phyloP scores from a whole-genome alignment of 2,113 vertebrate species.

The Spermophilus dauricus region DNA sequence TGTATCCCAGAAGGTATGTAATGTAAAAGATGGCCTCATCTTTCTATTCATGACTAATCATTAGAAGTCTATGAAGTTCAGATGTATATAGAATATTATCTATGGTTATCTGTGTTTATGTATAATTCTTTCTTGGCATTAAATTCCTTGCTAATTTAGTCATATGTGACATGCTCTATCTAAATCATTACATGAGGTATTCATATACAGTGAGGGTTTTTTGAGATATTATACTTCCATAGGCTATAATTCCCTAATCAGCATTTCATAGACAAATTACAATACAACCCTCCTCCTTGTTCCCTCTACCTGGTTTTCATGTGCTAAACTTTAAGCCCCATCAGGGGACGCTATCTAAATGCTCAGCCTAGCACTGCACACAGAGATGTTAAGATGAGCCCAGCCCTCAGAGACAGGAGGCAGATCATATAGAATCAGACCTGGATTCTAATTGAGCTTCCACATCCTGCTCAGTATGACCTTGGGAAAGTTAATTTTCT shows the following conservation, averaged over 20 bases:
- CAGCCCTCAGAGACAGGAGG: neutral
- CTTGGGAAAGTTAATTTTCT: neutral
- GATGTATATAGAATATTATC: neutral
- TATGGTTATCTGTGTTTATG: neutral
- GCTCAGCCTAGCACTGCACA: neutral
- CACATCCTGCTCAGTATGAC: neutral
- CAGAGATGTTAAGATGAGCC: neutral
- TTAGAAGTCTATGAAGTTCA: neutral
- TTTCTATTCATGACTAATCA: neutral
- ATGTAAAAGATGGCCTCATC: conserved; percentile 57
- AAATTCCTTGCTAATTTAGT: neutral
- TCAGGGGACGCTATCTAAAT: neutral
- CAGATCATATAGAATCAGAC: neutral
- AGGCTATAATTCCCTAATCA: neutral
- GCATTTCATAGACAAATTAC: neutral
- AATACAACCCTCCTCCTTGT: neutral
- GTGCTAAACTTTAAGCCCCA: neutral
- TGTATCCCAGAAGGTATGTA: conserved; percentile 99
- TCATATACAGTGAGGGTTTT: neutral
- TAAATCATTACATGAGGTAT: neutral
- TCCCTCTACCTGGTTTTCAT: neutral
- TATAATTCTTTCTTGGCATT: neutral
- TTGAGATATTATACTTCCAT: neutral
- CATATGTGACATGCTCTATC: neutral
- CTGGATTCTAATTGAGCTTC: neutral